A percentile compares a stretch with the other conserved stretches of the same genome.
These are phyloP conservation scores for Syrista parreyssii DNA, from an alignment of 2,888 invertebrate genomes.

Conservation along the genomic window DNA sequence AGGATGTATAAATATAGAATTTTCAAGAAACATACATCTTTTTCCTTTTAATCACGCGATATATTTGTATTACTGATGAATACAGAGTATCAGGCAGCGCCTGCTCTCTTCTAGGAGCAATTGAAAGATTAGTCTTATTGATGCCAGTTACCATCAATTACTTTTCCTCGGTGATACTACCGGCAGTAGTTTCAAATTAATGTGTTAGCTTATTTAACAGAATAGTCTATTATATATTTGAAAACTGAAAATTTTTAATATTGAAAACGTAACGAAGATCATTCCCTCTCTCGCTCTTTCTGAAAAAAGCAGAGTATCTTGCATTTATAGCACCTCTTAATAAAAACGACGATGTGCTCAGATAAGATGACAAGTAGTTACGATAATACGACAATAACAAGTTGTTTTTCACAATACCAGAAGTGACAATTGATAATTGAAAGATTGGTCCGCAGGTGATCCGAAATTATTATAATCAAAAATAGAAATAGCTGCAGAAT, in stretches of 20 bases:
- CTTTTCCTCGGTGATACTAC: neutral
- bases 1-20: no score
- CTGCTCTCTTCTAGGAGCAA: neutral
- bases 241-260: no score
- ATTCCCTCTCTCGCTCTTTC: neutral
- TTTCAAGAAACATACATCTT: no score
- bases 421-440: neutral
- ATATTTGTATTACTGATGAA: neutral
- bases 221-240: neutral
- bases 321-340: neutral
- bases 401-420: neutral
- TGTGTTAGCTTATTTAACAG: no score
- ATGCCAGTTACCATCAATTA: constrained; percentile 52
- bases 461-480: neutral
- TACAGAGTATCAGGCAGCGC: neutral
- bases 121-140: constrained; percentile 42
- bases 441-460: neutral
- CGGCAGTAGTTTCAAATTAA: neutral
- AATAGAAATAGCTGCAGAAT: neutral
- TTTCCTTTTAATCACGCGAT: no score
- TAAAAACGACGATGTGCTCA: neutral
- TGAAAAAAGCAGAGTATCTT: neutral
- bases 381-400: neutral
- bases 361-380: neutral
- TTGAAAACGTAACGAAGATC: no score